Evolutionary conservation across 2,797 vertebrate genomes (phyloP), one percentile per base, ranked within the genome.

Genomic region (Lacerta agilis): DNA sequence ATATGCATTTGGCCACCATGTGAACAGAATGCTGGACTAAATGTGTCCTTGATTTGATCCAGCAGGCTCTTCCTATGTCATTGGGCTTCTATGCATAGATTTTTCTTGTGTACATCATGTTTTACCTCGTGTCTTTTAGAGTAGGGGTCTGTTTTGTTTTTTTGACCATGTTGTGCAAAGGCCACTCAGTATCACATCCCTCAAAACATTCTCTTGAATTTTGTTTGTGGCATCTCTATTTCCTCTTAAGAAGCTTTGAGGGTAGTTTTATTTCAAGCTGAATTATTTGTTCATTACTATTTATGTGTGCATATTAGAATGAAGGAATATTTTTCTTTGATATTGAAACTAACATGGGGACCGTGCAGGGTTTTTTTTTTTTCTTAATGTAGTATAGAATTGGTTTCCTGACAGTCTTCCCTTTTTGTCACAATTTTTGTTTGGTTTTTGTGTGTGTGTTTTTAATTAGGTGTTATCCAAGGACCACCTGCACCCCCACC

Each of bases 401-500:
- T 55, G 13, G 11, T 66, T 76, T 23, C 17, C 43, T 43, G 5
- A 18, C 66, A 83, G 71, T 66, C 25, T 45, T 75, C 88, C 69
- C 49, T 64, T 92, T 43, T 88, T 86, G 45, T 91, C 83, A 20
- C 45, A 91, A 76, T 86, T 88, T 94, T 88, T 18, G 1, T 36
- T 92, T 87, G 90, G 81, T 93, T 91, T 92, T 71, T 88, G 25
- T 89, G n/a, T 81, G n/a, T 92, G 66, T 86, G 10, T 73, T 36
- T 80, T 18, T 87, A 73, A 73, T 85, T 97, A 98, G 98, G 98
- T 91, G 71, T 94, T 95, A 94, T 95, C 87, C 98, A 97, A 81
- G 98, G 97, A 92, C 96, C 97, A 88, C 98, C 97, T 43, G 96
- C 97, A 90, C 98, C 98, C 83, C 98, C 98, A 80, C 98, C 98